Conservation (phyloP, 2,113 vertebrate species). For the Cynocephalus volans region DNA sequence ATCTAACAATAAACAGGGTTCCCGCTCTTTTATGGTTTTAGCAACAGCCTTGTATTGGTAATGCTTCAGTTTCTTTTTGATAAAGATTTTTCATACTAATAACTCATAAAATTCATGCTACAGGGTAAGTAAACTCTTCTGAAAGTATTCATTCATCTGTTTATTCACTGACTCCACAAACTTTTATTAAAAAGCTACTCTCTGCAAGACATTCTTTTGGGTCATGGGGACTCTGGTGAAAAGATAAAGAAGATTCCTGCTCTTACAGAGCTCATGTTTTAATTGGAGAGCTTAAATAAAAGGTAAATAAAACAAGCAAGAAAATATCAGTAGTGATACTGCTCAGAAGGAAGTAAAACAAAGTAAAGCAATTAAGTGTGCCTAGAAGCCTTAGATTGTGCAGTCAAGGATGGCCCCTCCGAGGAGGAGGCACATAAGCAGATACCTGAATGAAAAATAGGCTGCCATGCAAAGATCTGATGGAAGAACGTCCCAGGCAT, state of each 20-base stretch:
- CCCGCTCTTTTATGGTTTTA: constrained; percentile 20
- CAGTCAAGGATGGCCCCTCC: no score
- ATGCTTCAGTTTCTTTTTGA: constrained; percentile 67
- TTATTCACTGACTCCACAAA: not conserved
- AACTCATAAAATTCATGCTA: constrained; percentile 63
- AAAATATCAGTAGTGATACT: constrained; percentile 39
- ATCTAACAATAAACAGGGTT: constrained; percentile 48
- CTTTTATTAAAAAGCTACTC: constrained; percentile 33
- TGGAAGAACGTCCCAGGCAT: not conserved
- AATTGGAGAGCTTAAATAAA: not conserved
- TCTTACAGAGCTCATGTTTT: not conserved
- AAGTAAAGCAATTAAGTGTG: not conserved
- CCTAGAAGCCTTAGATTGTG: not conserved
- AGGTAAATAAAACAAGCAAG: not conserved
- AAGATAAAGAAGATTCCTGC: not conserved
- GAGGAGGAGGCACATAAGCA: not conserved
- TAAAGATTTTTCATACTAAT: constrained; percentile 64
- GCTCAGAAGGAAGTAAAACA: constrained; percentile 53
- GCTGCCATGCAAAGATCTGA: not conserved
- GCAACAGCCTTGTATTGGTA: constrained; percentile 53
- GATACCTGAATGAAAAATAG: constrained; percentile 27
- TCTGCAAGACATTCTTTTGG: not conserved
- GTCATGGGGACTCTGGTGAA: not conserved
- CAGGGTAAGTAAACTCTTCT: not conserved
- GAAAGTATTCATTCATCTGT: not conserved